Evolutionary conservation across 1,140 invertebrate species (phyloP), one percentile per base, ranked within the genome.

Genomic region (Tetramorium simillimum): DNA sequence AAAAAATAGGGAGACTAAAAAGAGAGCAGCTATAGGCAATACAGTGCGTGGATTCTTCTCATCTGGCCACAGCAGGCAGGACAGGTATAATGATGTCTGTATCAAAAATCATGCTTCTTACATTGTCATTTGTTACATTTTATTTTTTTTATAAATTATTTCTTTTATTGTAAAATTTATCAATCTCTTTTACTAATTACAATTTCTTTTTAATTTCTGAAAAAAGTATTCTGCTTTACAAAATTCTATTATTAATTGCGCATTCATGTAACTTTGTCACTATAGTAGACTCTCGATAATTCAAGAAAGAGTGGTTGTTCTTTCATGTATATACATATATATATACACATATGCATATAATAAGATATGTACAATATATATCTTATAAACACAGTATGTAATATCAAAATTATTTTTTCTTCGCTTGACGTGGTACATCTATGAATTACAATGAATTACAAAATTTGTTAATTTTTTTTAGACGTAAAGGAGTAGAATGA

Each of bases 51-150:
- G 95, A 91, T 88, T 95, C 90, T 94, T 95, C 90, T 93, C 95
- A 92, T 95, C 94, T 93, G 92, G 94, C 95, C 94, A 95, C 92
- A 94, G 92, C 91, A 95, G 94, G 94, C 95, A 95, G 95, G 95
- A 95, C 95, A 95, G 95, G 95, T 95, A 95, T 95, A 95, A 95
- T 94, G 94, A 95, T 95, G 95, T 95, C 95, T 94, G 94, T 95
- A 95, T 95, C 95, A 94, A 95, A 91, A 94, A 93, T 95, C 94
- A 95, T 94, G 95, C 95, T 95, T 95, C 80, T 95, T 95, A 95
- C 92, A 95, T 93, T 94, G 89, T 92, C 93, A 94, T 92, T 92
- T 91, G 86, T 90, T 92, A 88, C 58, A 84, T 86, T 91, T 51
- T 85, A 86, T 88, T 49, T 85, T 90, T 91, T 90, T 92, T 93